phyloP scores from a whole-genome alignment of 2,888 invertebrate species.

The Ariolimax columbianus region DNA sequence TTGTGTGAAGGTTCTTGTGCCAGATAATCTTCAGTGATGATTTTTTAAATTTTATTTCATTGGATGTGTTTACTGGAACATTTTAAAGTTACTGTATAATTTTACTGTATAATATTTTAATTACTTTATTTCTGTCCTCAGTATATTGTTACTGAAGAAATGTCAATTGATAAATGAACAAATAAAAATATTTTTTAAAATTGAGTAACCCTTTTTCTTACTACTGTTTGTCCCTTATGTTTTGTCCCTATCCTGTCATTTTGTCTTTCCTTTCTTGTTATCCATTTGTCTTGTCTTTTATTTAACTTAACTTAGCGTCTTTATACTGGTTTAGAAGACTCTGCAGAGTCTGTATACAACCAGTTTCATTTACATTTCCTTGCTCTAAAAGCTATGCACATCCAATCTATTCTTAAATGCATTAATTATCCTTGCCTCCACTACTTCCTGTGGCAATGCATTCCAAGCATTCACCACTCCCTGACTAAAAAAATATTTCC shows the following conservation, averaged over 20 bases:
- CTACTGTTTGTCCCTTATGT: background rate
- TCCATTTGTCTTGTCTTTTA: background rate
- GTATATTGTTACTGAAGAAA: conserved; percentile 18
- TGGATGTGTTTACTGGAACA: background rate
- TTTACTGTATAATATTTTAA: conserved; percentile 2
- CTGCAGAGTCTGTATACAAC: too few relatives aligned
- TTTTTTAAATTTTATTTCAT: background rate
- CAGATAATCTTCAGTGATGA: background rate
- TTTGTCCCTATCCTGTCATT: background rate
- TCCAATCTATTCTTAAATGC: too few relatives aligned
- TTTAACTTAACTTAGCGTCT: too few relatives aligned
- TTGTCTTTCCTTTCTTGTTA: background rate
- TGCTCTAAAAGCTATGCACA: too few relatives aligned
- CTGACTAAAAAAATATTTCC: too few relatives aligned
- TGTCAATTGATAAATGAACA: conserved; percentile 20
- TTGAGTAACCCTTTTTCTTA: background rate
- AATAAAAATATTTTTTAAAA: conserved; percentile 28
- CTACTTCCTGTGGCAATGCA: too few relatives aligned
- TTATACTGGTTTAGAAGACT: too few relatives aligned
- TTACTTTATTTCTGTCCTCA: conserved; percentile 28
- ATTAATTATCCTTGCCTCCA: too few relatives aligned
- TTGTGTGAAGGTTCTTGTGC: too few relatives aligned
- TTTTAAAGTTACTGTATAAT: conserved; percentile 21
- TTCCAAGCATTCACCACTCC: too few relatives aligned
- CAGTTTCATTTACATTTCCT: too few relatives aligned